Evolutionary conservation across 2,888 invertebrate genomes (phyloP), one percentile per base, ranked within the genome.

Genomic region (Ethmia dodecea): DNA sequence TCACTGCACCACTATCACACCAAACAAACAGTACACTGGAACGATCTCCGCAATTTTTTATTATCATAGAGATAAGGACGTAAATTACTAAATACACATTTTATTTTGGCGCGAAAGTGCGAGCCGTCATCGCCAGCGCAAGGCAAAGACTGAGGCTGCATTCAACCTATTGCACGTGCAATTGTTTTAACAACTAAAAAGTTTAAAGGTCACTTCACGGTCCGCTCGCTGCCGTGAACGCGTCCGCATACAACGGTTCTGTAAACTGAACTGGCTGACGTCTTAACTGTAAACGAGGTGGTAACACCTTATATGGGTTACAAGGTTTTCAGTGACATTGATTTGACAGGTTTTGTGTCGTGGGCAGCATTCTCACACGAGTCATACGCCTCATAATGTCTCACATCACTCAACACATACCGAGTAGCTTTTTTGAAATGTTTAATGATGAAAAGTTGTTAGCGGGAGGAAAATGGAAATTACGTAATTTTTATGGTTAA

Each of bases 1-100:
- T 49, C 60, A 67, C 71, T 62, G 60, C 67, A 71, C 61, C 60
- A 46, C 12, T 68, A 71, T 61, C 68, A 65, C 67, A 73, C 72
- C 61, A 68, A 70, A 70, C 70, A 78, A 79, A 76, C 65, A 67
- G 63, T 64, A 62, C 60, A 61, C 38, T 39, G 31, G 40, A 40
- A 40, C 42, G 38, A 52, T 59, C 47, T 57, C 40, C 41, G 49
- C 43, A 50, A 49, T 47, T 39, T 10, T 26, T 11, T n/a, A 46
- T 38, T 37, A 42, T 38, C 37, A 40, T 33, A 15, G 15, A 27
- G 32, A 46, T 28, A 30, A 31, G 3, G 12, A 20, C 13, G 15
- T 6, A 31, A 18, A 31, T 29, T 11, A 31, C 24, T 6, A 28
- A 28, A 22, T 5, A 28, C 6, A 2, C n/a, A 5, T 31, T 22